Percentiles rank a stretch among this genome's conserved stretches.
These are phyloP conservation scores for Isurus oxyrinchus DNA, from an alignment of 2,113 vertebrate species.

Conservation along the genomic window DNA sequence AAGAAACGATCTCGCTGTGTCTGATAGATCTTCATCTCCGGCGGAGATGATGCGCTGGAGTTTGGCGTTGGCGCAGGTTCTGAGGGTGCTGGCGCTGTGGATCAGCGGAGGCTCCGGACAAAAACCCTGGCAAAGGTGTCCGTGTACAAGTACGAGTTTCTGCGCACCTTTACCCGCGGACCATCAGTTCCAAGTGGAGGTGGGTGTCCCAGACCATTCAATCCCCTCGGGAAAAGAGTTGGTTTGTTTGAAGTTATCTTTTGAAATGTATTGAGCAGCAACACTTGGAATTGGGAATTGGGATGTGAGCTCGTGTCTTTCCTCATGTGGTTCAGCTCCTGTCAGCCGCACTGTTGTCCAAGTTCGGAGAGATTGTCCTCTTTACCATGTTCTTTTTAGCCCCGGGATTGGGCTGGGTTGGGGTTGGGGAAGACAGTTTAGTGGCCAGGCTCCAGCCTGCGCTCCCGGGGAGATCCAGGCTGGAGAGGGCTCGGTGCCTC, in stretches of 20 bases:
- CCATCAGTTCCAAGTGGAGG: background rate
- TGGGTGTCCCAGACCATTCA: background rate
- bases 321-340: background rate
- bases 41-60: background rate
- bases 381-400: background rate
- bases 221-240: background rate
- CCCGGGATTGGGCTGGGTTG: background rate
- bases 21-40: background rate
- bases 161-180: accelerated
- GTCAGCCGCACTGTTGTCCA: background rate
- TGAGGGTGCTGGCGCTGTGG: background rate
- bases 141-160: background rate
- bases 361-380: background rate
- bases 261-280: too few species aligned
- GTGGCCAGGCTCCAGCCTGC: too few species aligned
- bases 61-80: background rate
- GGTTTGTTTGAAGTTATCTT: too few species aligned
- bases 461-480: too few species aligned
- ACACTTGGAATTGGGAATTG: too few species aligned
- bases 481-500: too few species aligned
- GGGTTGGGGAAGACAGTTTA: background rate
- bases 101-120: background rate
- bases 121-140: too few species aligned
- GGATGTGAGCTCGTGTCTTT: background rate
- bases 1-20: background rate